Evolutionary conservation across 2,797 vertebrate species (phyloP).

Genomic region (Rhinella marina): DNA sequence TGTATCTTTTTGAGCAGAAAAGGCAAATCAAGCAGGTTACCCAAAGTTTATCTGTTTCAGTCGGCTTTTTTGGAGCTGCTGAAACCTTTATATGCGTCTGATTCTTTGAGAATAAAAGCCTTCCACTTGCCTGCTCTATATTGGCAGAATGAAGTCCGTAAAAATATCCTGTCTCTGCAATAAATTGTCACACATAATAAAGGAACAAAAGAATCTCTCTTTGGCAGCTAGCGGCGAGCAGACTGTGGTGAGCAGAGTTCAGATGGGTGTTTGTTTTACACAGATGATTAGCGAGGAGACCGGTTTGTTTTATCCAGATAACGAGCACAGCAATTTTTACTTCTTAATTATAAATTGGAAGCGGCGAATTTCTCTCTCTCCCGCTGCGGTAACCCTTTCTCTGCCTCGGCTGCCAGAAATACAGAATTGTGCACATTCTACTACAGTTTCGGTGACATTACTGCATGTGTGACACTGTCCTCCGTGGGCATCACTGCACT

Average conservation of each 20-base stretch:
- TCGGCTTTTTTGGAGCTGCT: not conserved
- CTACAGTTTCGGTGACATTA: not conserved
- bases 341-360: slow-evolving; percentile 57
- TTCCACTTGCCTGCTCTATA: slow-evolving; percentile 18
- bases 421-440: not conserved
- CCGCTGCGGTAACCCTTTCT: slow-evolving; percentile 19
- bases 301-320: slow-evolving; percentile 57
- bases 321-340: slow-evolving; percentile 51
- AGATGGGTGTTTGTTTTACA: slow-evolving; percentile 58
- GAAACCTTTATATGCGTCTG: not conserved
- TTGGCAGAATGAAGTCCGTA: slow-evolving; percentile 25
- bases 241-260: slow-evolving; percentile 47
- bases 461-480: not conserved
- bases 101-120: slow-evolving; percentile 4
- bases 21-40: not conserved
- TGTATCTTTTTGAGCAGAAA: not conserved
- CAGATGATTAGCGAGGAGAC: slow-evolving; percentile 52
- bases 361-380: not conserved
- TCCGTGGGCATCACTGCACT: not conserved
- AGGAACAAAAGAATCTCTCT: slow-evolving; percentile 48
- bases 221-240: slow-evolving; percentile 53
- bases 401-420: not conserved
- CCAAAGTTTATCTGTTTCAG: not conserved
- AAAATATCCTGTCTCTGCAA: slow-evolving; percentile 42
- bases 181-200: slow-evolving; percentile 40